phyloP scores from a whole-genome alignment of 2,113 vertebrate species.

The Gila orcuttii region DNA sequence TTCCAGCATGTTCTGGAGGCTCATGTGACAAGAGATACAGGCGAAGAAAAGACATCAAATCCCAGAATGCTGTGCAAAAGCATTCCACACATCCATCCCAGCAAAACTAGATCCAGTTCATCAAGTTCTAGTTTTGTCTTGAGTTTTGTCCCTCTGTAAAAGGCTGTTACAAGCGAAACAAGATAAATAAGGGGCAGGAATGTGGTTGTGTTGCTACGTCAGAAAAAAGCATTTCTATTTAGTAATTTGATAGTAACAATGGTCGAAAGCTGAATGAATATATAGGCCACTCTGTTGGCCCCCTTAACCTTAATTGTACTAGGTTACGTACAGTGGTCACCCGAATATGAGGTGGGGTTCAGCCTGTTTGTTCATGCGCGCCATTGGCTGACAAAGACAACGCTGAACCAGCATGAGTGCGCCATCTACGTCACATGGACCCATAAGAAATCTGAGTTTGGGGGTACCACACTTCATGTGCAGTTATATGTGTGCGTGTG shows the following conservation, averaged over 20 bases:
- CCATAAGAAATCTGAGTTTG: slow-evolving; percentile 15
- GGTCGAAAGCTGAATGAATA: slow-evolving; percentile 39
- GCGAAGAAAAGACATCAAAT: slow-evolving; percentile 54
- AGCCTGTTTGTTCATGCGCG: slow-evolving; percentile 1
- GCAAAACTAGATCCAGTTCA: slow-evolving; percentile 65
- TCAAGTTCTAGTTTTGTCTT: slow-evolving; percentile 58
- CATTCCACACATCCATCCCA: slow-evolving; percentile 62
- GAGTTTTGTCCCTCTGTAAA: slow-evolving; percentile 22
- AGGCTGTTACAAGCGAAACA: slow-evolving; percentile 16
- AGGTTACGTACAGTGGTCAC: not conserved
- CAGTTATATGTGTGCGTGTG: slow-evolving; percentile 1
- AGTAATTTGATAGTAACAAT: slow-evolving; percentile 25
- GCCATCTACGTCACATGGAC: not conserved
- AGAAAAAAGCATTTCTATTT: slow-evolving; percentile 14
- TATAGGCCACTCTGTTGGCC: slow-evolving; percentile 28
- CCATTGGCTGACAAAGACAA: not conserved
- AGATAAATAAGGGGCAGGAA: slow-evolving; percentile 55
- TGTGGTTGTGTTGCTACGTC: slow-evolving; percentile 43
- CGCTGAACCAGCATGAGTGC: not conserved
- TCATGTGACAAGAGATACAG: slow-evolving; percentile 20
- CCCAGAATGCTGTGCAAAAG: slow-evolving; percentile 60
- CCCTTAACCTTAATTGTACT: slow-evolving; percentile 13
- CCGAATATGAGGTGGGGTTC: not conserved
- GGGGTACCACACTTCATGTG: slow-evolving; percentile 20
- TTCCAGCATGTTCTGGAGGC: slow-evolving; percentile 40